Evolutionary conservation across 2,888 invertebrate species (phyloP).

Genomic region (Alloplasta piceator): DNA sequence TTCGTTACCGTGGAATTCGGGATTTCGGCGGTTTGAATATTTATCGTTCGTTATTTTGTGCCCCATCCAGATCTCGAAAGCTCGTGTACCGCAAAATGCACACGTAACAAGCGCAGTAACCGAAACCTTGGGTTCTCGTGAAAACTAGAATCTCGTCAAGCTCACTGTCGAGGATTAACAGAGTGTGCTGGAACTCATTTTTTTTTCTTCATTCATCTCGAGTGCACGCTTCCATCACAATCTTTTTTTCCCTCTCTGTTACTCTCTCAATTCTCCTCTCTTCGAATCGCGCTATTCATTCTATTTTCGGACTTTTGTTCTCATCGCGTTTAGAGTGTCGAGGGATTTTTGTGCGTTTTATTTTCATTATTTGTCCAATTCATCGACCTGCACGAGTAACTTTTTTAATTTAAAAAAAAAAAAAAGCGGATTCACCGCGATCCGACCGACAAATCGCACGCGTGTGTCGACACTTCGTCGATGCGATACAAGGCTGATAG

Average conservation of each 20-base stretch:
- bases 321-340: slow-evolving; percentile 1
- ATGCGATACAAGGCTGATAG: no score
- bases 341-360: slow-evolving; percentile 21
- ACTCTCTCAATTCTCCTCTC: slow-evolving; percentile 16
- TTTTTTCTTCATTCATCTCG: slow-evolving; percentile 45
- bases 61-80: slow-evolving; percentile 15
- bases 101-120: neutral
- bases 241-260: slow-evolving; percentile 32
- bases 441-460: no score
- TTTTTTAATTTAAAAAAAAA: slow-evolving; percentile 41
- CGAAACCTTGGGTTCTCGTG: neutral
- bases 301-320: slow-evolving; percentile 49
- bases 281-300: slow-evolving; percentile 28
- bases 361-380: slow-evolving; percentile 1
- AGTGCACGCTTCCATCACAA: slow-evolving; percentile 39
- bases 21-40: no score
- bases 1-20: no score
- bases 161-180: slow-evolving; percentile 53
- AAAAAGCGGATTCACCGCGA: neutral
- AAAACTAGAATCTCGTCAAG: slow-evolving; percentile 54
- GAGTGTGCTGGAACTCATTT: slow-evolving; percentile 54
- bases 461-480: no score
- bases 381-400: slow-evolving; percentile 13
- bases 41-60: slow-evolving; percentile 15
- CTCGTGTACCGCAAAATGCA: neutral